A percentile compares a stretch with the other conserved stretches of the same genome.
Evolutionary conservation across 2,113 vertebrate genomes (phyloP).

Genomic region (Romanogobio albipinnatus): DNA sequence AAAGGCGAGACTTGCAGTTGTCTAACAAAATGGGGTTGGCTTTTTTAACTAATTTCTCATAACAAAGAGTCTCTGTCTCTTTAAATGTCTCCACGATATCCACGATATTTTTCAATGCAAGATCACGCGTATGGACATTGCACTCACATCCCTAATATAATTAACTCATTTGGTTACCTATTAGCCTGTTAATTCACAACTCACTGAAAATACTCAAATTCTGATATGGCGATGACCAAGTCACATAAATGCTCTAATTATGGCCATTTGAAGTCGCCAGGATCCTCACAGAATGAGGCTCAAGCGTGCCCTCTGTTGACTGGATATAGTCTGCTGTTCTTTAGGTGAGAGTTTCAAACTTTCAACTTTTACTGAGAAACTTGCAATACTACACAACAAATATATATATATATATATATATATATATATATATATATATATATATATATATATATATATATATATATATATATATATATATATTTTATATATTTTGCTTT

Average conservation of each 20-base stretch:
- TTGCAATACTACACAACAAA: background rate
- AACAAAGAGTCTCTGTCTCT: no score
- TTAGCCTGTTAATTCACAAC: conserved; percentile 4
- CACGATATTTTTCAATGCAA: no score
- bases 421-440: background rate
- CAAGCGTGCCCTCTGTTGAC: conserved; percentile 27
- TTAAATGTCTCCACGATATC: no score
- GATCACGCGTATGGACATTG: background rate
- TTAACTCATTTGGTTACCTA: background rate
- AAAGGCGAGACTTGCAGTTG: no score
- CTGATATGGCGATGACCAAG: background rate
- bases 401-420: background rate
- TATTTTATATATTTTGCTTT: background rate
- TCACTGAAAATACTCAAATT: background rate
- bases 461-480: background rate
- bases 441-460: background rate
- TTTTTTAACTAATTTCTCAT: no score
- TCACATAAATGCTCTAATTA: background rate
- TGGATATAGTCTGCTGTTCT: background rate
- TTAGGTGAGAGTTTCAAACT: background rate
- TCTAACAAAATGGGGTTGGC: no score
- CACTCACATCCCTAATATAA: background rate
- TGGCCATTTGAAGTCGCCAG: background rate
- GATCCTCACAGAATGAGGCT: background rate
- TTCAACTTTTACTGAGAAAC: background rate